Base-by-base conservation (phyloP, 2,888 invertebrate species). In the Mylabris sibirica region DNA sequence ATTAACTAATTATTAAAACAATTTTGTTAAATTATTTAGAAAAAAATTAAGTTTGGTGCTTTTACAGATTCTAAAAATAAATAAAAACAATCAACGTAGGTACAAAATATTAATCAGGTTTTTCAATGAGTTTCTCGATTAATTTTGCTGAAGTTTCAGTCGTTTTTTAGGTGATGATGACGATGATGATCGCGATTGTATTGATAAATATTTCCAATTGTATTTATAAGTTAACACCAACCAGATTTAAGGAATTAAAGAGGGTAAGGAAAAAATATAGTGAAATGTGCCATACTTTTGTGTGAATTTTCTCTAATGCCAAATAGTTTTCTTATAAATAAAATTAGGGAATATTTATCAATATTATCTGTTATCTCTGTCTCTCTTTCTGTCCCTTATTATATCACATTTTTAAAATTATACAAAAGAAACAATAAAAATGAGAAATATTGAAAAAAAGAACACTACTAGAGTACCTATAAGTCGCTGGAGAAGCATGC, bases 401-500 rank as follows among this genome's bases (percentile, higher is more conserved):
- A 75, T 77, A 75, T 75, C 74, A 68, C 74, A 72, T 65, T 49
- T 17, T 38, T 44, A 2, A 49, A 49, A 49, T 49, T 49, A 20
- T 49, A 49, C 49, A 49, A 44, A 17, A 17, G 20, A 20, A 49
- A 76, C 69, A 72, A 68, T 69, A 44, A 72, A 75, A 76, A 73
- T 64, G 68, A 72, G 71, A 72, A 74, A 73, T 76, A 75, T 77
- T 77, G 76, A 75, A 76, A 73, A 57, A 30, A 65, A 68, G 61
- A 5, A 75, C 78, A 83, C 84, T 85, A 85, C 85, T 85, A 84
- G 84, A 84, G 85, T 85, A 85, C 85, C 85, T 85, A 84, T 44
- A 44, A 44, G 76, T 78, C 78, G 82, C 80, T 81, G 82, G 81
- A 77, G 78, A 78, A 80, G 81, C 80, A 79, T 80, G 81, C 77